Evolutionary conservation across 2,888 invertebrate genomes (phyloP).

Genomic region (Zaprionus bogoriensis): DNA sequence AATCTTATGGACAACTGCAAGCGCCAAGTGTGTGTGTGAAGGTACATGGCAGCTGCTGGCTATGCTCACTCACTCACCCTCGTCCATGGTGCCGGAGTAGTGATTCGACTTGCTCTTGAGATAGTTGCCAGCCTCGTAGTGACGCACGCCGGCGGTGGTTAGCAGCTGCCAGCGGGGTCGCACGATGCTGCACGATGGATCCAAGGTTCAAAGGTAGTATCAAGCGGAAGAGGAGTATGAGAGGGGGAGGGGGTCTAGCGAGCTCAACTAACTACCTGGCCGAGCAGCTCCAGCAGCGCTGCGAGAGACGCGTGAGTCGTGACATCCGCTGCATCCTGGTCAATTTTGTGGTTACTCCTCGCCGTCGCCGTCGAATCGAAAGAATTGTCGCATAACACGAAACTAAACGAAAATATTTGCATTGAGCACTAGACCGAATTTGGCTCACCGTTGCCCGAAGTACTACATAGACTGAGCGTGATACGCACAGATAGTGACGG

Average conservation of each 20-base stretch:
- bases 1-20: constrained; percentile 68
- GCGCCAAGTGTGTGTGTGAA: neutral
- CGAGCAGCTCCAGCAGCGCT: neutral
- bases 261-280: constrained; percentile 15
- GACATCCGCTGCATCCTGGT: constrained; percentile 11
- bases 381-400: constrained; percentile 1
- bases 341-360: neutral
- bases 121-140: constrained; percentile 29
- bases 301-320: neutral
- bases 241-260: too few relatives aligned
- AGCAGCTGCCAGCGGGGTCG: too few relatives aligned
- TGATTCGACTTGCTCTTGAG: constrained; percentile 39
- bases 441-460: too few relatives aligned
- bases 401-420: constrained; percentile 25
- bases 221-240: neutral
- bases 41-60: too few relatives aligned
- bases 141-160: constrained; percentile 8
- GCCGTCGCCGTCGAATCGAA: neutral
- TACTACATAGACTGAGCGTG: constrained; percentile 5
- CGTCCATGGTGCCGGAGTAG: constrained; percentile 51
- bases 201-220: neutral
- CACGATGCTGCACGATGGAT: too few relatives aligned
- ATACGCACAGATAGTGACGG: constrained; percentile 7
- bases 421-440: constrained; percentile 24
- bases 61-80: too few relatives aligned